Evolutionary conservation across 2,113 vertebrate species (phyloP), one percentile per base, ranked within the genome.

Genomic region (Ailuropoda melanoleuca): DNA sequence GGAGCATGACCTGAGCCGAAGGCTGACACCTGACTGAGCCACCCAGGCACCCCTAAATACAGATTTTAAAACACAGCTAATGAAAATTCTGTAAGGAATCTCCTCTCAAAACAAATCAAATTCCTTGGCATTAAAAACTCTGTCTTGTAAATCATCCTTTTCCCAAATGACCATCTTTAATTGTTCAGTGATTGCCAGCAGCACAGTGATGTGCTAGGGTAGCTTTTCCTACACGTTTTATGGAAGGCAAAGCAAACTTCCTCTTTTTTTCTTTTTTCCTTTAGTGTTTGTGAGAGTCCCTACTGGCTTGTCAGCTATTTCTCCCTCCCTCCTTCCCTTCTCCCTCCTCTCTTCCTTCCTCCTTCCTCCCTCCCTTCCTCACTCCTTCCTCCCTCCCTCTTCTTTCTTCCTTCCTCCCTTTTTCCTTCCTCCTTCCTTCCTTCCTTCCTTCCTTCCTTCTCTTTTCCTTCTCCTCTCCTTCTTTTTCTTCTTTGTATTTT

Each of bases 301-400:
- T 31, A 23, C 39, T 78, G 8, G 29, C 11, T 43, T 31, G 48
- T 23, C 29, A 43, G 12, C 39, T 75, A 0, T 77, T 21, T 46
- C 31, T 23, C n/a, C 26, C 48, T 2, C 24, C 10, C 12, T 34
- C 18, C 31, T 4, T 12, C 26, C 1, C 5, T 84, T 34, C 37
- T 2, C 0, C 8, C 4, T 31, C 1, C 29, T 12, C 3, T 56
- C 15, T 7, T 12, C 6, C 62, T 3, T 43, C 24, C 9, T 3
- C 7, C 26, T 3, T 53, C 10, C 12, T 34, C 18, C 31, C 4
- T 12, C 26, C 1, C 5, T 84, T 34, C 23, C 37, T 4, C 8
- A 23, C 37, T 2, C 0, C 8, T 3, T 31, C 1, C 29, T 11
- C 3, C 72, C 15, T 7, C 11, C 6, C 62, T 3, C 43, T 68